These are phyloP conservation scores for Sciurus vulgaris DNA, from an alignment of 2,797 vertebrate species.

Conservation along the genomic window DNA sequence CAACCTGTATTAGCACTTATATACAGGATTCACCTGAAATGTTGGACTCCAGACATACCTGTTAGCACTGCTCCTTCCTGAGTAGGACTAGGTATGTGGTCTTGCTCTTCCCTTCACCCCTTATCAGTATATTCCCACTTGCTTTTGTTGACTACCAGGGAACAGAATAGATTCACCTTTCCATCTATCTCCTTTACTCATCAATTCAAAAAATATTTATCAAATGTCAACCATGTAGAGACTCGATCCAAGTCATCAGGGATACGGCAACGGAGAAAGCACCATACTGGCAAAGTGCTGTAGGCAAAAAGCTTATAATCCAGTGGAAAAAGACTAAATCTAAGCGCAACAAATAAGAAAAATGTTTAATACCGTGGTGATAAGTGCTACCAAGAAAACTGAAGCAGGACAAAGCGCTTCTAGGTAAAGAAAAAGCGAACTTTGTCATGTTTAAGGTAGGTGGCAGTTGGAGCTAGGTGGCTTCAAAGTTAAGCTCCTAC, in stretches of 20 bases:
- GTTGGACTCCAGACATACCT: too few relatives aligned
- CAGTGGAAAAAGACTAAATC: neutral
- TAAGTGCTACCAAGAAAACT: neutral
- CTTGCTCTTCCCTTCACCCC: too few relatives aligned
- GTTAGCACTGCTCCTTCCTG: neutral
- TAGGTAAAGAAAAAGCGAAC: neutral
- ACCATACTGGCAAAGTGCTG: neutral
- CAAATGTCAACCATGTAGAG: neutral
- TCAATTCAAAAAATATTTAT: neutral
- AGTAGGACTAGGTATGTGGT: neutral
- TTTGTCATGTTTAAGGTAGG: neutral
- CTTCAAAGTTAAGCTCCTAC: neutral
- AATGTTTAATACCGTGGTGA: neutral
- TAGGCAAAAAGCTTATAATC: neutral
- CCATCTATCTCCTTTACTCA: neutral
- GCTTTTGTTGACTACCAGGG: neutral
- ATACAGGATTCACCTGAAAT: neutral
- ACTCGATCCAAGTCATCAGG: neutral
- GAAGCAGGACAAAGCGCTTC: neutral
- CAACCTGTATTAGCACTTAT: neutral
- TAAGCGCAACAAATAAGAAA: neutral
- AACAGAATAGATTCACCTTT: neutral
- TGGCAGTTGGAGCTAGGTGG: neutral
- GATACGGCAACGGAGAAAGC: neutral
- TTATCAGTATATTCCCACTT: neutral